Conservation (phyloP, 30 jellyfish, hydroid and myxozoan species). For the Pelagia noctiluca region DNA sequence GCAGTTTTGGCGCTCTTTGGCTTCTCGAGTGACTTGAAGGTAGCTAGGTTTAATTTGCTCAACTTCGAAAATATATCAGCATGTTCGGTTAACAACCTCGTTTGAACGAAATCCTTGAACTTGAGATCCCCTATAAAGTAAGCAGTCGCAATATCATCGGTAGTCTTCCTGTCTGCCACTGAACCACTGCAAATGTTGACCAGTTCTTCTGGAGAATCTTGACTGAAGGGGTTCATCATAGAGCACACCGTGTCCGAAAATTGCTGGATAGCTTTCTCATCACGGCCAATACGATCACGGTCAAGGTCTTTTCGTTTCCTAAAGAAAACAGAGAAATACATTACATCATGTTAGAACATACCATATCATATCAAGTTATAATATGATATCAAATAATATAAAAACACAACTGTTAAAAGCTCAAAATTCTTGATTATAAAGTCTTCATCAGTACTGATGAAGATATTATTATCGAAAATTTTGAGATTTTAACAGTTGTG, state of each 20-base stretch:
- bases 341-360: background rate
- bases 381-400: too few relatives aligned
- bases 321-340: background rate
- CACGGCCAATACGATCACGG: background rate
- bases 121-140: slow-evolving; percentile 27
- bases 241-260: slow-evolving; percentile 15
- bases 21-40: slow-evolving; percentile 20
- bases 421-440: too few relatives aligned
- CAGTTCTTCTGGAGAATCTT: background rate
- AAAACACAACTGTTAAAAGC: too few relatives aligned
- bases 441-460: too few relatives aligned
- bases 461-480: too few relatives aligned
- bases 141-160: slow-evolving; percentile 20
- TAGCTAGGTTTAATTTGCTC: slow-evolving; percentile 24
- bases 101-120: slow-evolving; percentile 34
- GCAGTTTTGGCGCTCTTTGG: slow-evolving; percentile 5
- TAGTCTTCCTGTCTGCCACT: slow-evolving; percentile 26
- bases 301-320: background rate
- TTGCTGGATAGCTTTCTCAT: background rate
- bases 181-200: slow-evolving; percentile 48
- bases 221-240: slow-evolving; percentile 60
- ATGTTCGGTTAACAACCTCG: slow-evolving; percentile 15
- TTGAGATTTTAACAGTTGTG: too few relatives aligned
- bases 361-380: too few relatives aligned
- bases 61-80: slow-evolving; percentile 44